A percentile compares a stretch with the other conserved stretches of the same genome.
Evolutionary conservation across 2,113 vertebrate species (phyloP).

Genomic region (Anser brachyrhynchus): DNA sequence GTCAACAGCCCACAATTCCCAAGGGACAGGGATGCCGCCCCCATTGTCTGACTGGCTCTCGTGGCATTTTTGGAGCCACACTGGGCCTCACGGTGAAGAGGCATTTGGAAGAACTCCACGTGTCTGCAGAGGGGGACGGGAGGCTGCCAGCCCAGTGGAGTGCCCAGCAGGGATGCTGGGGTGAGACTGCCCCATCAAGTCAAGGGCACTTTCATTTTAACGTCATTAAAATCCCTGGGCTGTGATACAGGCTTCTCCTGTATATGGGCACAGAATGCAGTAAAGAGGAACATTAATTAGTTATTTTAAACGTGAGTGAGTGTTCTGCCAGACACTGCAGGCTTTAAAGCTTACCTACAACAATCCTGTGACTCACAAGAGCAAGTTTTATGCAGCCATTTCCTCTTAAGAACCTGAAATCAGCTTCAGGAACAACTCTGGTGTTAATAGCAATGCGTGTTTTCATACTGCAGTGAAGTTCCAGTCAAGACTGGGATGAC

Average conservation of each 20-base stretch:
- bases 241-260: not conserved
- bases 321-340: not conserved
- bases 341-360: not conserved
- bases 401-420: not conserved
- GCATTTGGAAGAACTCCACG: not conserved
- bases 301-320: not conserved
- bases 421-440: not conserved
- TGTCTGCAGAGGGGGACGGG: not conserved
- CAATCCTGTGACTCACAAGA: not conserved
- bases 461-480: not conserved
- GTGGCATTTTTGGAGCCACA: not conserved
- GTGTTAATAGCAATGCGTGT: rapidly evolving
- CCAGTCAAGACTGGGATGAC: not conserved
- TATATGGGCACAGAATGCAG: slow-evolving; percentile 21
- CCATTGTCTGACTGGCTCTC: not conserved
- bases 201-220: not conserved
- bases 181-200: not conserved
- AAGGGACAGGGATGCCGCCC: not conserved
- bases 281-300: slow-evolving; percentile 14
- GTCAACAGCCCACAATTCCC: not conserved
- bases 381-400: not conserved
- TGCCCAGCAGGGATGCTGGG: not conserved
- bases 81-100: not conserved
- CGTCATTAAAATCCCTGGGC: not conserved
- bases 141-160: not conserved